Base-by-base conservation (phyloP, 2,888 invertebrate genomes). In the Sturmia bella region DNA sequence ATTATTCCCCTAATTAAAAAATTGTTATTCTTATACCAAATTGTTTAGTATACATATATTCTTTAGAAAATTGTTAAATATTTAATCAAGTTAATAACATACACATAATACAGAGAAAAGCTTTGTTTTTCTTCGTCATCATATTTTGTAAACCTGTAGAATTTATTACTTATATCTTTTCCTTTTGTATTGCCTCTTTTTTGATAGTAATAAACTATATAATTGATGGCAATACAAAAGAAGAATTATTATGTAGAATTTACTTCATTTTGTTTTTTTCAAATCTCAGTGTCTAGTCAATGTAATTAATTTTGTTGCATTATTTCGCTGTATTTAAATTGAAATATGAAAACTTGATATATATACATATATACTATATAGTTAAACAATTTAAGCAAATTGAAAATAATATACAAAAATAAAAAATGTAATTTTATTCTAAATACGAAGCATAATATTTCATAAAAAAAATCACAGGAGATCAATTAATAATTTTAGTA, bases 401-500 rank as follows among this genome's bases (percentile, higher is more conserved):
- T 39, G 32, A 45, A 17, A 63, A 27, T 61, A 15, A 54, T 59
- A 63, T 6, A 56, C 15, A 64, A 2, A 43, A 27, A 61, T 72
- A 68, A 17, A 37, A 24, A 56, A 37, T 11, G 32, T 32, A 76
- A 64, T 83, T 72, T 76, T 72, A 73, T 73, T 68, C 41, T 63
- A 45, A 64, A 54, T 73, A 32, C 1, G 66, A 68, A 27, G 43
- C 37, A 79, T 61, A 64, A 54, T 13, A 57, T 15, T 56, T 24
- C 68, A 76, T n/a, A 7, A 69, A 54, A 68, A 17, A 50, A 50
- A 74, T 57, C 54, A 52, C 59, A 68, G 69, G 64, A 80, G 80
- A 83, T 80, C 76, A 80, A 83, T 75, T 77, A 74, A 80, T 73
- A 80, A 70, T 69, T 64, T 76, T 69, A 79, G 68, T 64, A 41